phyloP scores from a whole-genome alignment of 2,888 invertebrate species.

The Kryphioiulus occultus region DNA sequence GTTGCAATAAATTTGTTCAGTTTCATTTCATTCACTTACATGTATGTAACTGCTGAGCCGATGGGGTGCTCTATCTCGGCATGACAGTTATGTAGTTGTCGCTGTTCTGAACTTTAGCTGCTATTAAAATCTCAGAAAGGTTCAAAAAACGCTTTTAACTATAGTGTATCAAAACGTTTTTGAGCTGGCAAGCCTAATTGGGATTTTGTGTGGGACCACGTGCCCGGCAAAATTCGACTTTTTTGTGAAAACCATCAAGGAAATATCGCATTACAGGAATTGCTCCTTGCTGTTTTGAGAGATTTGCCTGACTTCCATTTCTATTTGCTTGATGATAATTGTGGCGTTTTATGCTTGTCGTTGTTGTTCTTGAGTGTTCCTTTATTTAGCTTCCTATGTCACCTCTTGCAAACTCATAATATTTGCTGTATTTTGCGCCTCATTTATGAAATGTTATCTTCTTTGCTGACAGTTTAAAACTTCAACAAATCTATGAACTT shows the following conservation, averaged over 20 bases:
- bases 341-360: too few relatives aligned
- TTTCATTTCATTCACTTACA: not conserved
- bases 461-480: too few relatives aligned
- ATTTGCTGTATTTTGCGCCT: too few relatives aligned
- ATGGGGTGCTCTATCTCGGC: not conserved
- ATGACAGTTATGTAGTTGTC: not conserved
- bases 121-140: not conserved
- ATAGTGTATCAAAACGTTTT: not conserved
- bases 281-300: not conserved
- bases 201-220: not conserved
- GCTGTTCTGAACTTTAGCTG: not conserved
- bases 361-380: too few relatives aligned
- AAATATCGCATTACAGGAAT: conserved; percentile 4
- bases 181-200: not conserved
- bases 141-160: not conserved
- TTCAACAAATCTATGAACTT: too few relatives aligned
- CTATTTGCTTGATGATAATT: too few relatives aligned
- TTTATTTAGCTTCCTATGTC: too few relatives aligned
- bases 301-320: not conserved
- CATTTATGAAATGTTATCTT: too few relatives aligned
- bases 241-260: not conserved
- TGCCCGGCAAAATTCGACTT: not conserved
- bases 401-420: too few relatives aligned
- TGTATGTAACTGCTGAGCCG: not conserved
- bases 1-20: not conserved